phyloP scores from a whole-genome alignment of 2,888 invertebrate species.

The Leptinotarsa peninsularis region DNA sequence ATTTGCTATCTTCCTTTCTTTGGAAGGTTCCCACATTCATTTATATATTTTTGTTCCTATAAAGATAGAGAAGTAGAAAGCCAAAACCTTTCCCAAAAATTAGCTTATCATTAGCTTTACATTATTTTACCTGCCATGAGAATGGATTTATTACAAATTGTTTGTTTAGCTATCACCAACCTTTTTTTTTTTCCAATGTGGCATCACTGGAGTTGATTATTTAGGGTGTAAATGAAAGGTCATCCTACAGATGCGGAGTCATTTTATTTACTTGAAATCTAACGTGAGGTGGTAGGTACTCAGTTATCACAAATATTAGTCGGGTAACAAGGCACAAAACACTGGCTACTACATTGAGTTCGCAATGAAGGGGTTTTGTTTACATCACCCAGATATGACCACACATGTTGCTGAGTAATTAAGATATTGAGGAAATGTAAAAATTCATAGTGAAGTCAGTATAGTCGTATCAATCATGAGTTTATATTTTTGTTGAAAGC shows the following conservation, averaged over 20 bases:
- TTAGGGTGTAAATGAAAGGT: slow-evolving; percentile 36
- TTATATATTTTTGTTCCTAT: too few relatives aligned
- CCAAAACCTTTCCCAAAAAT: too few relatives aligned
- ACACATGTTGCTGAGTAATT: slow-evolving; percentile 14
- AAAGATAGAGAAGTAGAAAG: too few relatives aligned
- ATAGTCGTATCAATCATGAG: not conserved
- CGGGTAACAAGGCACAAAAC: slow-evolving; percentile 65
- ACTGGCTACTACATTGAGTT: slow-evolving; percentile 64
- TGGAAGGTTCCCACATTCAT: too few relatives aligned
- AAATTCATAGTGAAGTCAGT: not conserved
- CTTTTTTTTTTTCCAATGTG: too few relatives aligned
- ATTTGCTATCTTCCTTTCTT: too few relatives aligned
- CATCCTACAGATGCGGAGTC: slow-evolving; percentile 59
- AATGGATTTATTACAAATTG: too few relatives aligned
- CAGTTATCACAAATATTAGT: slow-evolving; percentile 65
- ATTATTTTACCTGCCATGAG: too few relatives aligned
- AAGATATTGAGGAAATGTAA: not conserved
- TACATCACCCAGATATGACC: slow-evolving; percentile 43
- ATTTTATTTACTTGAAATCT: slow-evolving; percentile 62
- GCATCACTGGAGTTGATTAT: not conserved
- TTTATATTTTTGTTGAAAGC: not conserved
- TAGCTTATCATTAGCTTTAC: too few relatives aligned
- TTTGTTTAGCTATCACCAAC: too few relatives aligned
- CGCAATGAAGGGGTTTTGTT: slow-evolving; percentile 50
- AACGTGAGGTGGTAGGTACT: slow-evolving; percentile 65